Conservation (phyloP, 2,888 invertebrate species). For the Helleia helle region DNA sequence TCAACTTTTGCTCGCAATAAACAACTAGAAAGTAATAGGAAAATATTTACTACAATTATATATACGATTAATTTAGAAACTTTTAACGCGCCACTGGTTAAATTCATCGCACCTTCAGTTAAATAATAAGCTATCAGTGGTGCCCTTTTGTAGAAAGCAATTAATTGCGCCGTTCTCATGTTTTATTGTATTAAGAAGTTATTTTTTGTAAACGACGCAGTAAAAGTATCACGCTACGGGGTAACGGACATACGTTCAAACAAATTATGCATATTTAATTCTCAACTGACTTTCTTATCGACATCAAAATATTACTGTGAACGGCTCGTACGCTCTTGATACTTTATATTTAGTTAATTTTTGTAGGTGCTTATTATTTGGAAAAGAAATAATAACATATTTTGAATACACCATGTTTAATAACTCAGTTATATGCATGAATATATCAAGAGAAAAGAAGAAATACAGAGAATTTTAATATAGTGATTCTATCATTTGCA, state of each 20-base stretch:
- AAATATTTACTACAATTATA: constrained; percentile 5
- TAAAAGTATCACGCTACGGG: constrained; percentile 15
- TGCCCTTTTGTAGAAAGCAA: constrained; percentile 20
- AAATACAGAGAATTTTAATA: no score
- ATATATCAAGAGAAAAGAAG: no score
- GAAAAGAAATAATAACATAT: no score
- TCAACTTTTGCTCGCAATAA: no score
- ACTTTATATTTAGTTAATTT: constrained; percentile 24
- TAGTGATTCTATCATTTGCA: no score
- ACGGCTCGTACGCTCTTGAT: constrained; percentile 31
- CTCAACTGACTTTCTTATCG: constrained; percentile 70
- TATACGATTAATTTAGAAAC: constrained; percentile 8
- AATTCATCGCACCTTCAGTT: constrained; percentile 6
- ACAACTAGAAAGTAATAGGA: background rate
- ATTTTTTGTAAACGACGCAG: constrained; percentile 8
- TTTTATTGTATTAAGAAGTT: constrained; percentile 14
- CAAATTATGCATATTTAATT: constrained; percentile 64
- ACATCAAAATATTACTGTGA: constrained; percentile 43
- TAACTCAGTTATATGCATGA: no score
- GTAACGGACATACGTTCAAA: constrained; percentile 41
- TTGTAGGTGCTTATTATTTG: no score
- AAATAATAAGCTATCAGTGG: constrained; percentile 10
- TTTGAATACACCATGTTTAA: no score
- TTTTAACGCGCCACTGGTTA: constrained; percentile 7
- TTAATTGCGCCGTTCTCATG: constrained; percentile 15